Base-by-base conservation (phyloP, 2,797 vertebrate species). In the Phataginus tetradactyla region DNA sequence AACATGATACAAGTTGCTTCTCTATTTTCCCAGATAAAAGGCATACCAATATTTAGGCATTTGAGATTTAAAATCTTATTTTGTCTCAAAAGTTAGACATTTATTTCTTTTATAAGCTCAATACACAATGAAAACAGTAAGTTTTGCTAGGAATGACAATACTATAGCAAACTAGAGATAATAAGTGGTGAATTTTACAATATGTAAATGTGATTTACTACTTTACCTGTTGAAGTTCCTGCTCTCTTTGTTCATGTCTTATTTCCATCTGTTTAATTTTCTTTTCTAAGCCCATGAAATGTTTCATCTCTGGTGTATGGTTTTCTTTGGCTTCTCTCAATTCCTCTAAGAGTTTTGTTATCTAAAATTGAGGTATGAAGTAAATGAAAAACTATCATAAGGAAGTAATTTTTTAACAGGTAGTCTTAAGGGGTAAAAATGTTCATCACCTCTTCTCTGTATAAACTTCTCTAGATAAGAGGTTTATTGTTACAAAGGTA, bases 161-260 rank as follows among this genome's bases (percentile, higher is more conserved):
- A 72, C 34, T 29, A 37, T 1, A 94, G 80, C 34, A 92, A 97
- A 42, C 3, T 1, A n/a, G 34, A 81, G 29, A 68, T 74, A 89
- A 9, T 53, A 57, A n/a, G 13, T 59, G 23, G 84, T 83, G 61
- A 32, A 12, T 1, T 78, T 39, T 6, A 42, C 75, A 90, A 68
- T 34, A 27, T 3, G 21, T 37, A 84, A 42, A 66, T n/a, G 5
- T 72, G 63, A 66, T 87, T 23, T 64, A 18, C 55, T 37, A 17
- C 53, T 59, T n/a, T 98, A 99, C 99, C 99, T 99, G 99, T 86
- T 99, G 99, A 86, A 99, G 99, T 96, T 99, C 99, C 61, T 98
- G 98, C 96, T 99, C 99, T 97, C 99, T 98, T 96, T 99, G 99
- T 71, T 98, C 98, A 57, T 99, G 99, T 95, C 99, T 98, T 59